Conservation (phyloP, 2,113 vertebrate species). For the Cheirogaleus medius region DNA sequence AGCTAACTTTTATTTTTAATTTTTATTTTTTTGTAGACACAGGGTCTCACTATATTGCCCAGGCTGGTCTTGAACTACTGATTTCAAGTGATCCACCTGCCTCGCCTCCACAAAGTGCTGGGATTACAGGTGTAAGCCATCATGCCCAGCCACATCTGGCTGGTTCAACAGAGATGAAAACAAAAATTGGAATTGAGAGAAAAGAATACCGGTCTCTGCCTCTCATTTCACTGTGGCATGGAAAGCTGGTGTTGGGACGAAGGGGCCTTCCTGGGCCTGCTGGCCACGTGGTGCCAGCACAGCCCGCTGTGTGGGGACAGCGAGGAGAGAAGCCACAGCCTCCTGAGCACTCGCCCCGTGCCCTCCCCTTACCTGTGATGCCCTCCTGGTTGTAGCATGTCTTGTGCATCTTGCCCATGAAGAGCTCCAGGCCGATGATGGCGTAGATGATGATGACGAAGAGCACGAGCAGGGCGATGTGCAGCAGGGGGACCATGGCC, state of each 20-base stretch:
- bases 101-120: too few relatives aligned
- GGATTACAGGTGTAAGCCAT: too few relatives aligned
- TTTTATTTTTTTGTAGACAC: too few relatives aligned
- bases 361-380: conserved; percentile 84
- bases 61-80: too few relatives aligned
- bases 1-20: too few relatives aligned
- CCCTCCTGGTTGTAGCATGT: conserved; percentile 91
- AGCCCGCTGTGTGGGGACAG: neutral
- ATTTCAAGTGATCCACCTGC: too few relatives aligned
- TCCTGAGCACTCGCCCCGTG: neutral
- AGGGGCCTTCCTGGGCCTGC: fast-evolving
- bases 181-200: neutral
- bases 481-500: conserved; percentile 99
- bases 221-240: neutral
- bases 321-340: neutral
- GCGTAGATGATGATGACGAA: conserved; percentile 99
- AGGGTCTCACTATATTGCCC: too few relatives aligned
- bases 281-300: too few relatives aligned
- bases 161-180: conserved; percentile 28
- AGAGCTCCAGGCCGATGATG: conserved; percentile 98
- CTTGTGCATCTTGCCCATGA: conserved; percentile 99
- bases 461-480: conserved; percentile 97
- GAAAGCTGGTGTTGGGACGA: neutral
- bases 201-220: neutral
- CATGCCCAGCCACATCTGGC: neutral